Evolutionary conservation across 2,113 vertebrate species (phyloP), one percentile per base, ranked within the genome.

Genomic region (Eublepharis macularius): DNA sequence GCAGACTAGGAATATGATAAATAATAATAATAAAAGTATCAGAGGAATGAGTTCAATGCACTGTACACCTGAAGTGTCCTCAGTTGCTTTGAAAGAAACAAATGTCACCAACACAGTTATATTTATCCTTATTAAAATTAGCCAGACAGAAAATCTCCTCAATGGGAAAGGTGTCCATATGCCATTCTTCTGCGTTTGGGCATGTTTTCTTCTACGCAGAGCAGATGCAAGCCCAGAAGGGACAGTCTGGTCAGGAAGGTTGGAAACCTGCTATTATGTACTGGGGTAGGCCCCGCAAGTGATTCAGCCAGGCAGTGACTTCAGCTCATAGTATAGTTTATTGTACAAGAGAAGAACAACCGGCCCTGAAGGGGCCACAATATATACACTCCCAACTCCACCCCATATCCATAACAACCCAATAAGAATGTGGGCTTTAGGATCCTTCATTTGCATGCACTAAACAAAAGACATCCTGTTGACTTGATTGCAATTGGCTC

Each of bases 151-250:
- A 39, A 80, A 73, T 32, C 72, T 73, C 10, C 29, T 45, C 69
- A 0, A 0, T 0, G 0, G 19, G 3, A 34, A 36, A 65, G 63
- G 69, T n/a, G 75, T 34, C 76, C 65, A 32, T 43, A 0, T 3
- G 57, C 47, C 78, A 66, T 36, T 81, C 68, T 26, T 4, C 68
- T 6, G 43, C 45, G 12, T 70, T 54, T 29, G 39, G 24, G 65
- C 85, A 80, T 86, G 63, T 80, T 87, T n/a, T 4, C 0, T 68
- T 60, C 65, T 79, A 24, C 13, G n/a, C 10, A 36, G 2, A 47
- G 63, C 77, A 88, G 82, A 81, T 82, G 82, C 63, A 51, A 14
- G 39, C 80, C 90, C 75, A 4, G 17, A 87, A 83, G 80, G 36
- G n/a, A 6, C 0, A n/a, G 72, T 85, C 0, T 0, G 70, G 49